Evolutionary conservation across 2,888 invertebrate species (phyloP).

Genomic region (Drosophila paramelanica): DNA sequence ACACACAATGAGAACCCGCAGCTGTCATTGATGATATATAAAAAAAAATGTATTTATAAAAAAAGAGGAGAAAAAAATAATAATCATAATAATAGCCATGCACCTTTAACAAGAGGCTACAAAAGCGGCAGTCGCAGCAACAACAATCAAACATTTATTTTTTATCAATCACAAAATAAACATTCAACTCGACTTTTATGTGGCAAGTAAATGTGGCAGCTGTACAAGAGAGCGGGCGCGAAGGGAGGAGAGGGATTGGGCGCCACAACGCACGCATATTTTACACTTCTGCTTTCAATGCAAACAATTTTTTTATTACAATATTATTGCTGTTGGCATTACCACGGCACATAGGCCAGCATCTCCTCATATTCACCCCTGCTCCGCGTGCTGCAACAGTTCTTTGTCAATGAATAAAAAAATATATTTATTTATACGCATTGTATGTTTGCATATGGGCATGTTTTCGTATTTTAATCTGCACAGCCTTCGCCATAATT

Average conservation of each 20-base stretch:
- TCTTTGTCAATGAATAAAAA: conserved; percentile 25
- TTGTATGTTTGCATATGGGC: not conserved
- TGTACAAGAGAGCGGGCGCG: not conserved
- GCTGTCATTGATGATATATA: conserved; percentile 58
- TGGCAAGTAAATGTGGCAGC: not conserved
- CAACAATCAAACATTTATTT: conserved; percentile 65
- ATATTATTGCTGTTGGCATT: conserved; percentile 59
- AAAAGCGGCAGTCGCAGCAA: conserved; percentile 31
- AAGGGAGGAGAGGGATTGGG: no score
- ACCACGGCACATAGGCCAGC: conserved; percentile 1
- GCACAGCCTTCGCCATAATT: conserved; percentile 59
- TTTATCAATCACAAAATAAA: conserved; percentile 80
- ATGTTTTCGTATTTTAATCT: conserved; percentile 63
- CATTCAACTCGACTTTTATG: conserved; percentile 63
- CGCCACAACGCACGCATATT: conserved; percentile 53
- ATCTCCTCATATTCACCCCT: not conserved
- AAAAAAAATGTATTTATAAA: conserved; percentile 24
- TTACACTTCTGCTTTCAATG: conserved; percentile 72
- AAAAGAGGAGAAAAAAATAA: not conserved
- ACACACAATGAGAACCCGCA: conserved; percentile 31
- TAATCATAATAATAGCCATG: conserved; percentile 45
- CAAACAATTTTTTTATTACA: conserved; percentile 68
- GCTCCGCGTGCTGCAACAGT: not conserved
- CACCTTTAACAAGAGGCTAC: conserved; percentile 47
- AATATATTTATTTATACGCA: conserved; percentile 5